A percentile compares a stretch with the other conserved stretches of the same genome.
phyloP scores from a whole-genome alignment of 2,113 vertebrate genomes.

The Megalops atlanticus region DNA sequence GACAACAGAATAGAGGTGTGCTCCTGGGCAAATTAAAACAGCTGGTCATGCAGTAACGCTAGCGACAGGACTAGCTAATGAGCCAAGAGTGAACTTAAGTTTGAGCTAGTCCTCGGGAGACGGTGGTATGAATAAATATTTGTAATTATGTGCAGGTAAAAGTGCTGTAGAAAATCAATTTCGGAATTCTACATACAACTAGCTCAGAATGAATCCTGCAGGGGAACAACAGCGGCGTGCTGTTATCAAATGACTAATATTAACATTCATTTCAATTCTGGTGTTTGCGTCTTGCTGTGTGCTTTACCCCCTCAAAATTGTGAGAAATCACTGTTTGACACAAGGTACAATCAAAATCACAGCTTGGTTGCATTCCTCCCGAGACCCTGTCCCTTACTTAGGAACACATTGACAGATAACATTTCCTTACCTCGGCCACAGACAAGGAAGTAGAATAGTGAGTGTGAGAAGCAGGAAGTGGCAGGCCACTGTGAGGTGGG shows the following conservation, averaged over 20 bases:
- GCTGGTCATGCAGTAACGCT: not conserved
- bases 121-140: too few species aligned
- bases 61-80: too few species aligned
- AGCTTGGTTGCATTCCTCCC: not conserved
- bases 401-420: not conserved
- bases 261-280: not conserved
- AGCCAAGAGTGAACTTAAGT: too few species aligned
- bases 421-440: not conserved
- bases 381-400: not conserved
- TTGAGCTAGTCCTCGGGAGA: too few species aligned
- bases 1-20: not conserved
- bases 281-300: not conserved
- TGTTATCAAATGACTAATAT: not conserved
- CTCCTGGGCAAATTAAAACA: not conserved
- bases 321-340: not conserved
- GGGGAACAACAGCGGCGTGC: not conserved
- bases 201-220: not conserved
- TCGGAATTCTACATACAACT: not conserved
- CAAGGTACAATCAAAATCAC: slow-evolving; percentile 1
- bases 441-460: not conserved
- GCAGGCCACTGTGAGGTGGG: not conserved
- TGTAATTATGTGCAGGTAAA: too few species aligned
- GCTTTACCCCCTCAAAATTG: not conserved
- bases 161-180: too few species aligned
- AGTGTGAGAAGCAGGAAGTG: not conserved